These are phyloP conservation scores for Acronicta psi DNA, from an alignment of 2,888 invertebrate species.

Conservation along the genomic window DNA sequence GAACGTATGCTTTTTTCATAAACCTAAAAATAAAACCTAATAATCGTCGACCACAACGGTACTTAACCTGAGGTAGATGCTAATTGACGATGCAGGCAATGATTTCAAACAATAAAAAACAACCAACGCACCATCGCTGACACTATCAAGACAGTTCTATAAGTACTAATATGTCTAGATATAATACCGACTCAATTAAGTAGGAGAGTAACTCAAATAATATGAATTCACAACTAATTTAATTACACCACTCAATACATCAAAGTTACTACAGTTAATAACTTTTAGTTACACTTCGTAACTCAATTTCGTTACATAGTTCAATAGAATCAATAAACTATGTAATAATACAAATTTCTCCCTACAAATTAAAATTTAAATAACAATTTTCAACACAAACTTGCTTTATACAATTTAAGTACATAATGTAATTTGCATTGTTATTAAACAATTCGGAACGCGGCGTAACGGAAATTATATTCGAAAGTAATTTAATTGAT, in stretches of 20 bases:
- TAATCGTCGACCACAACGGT: too few species aligned
- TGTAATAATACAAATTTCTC: conserved; percentile 36
- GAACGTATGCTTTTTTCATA: too few species aligned
- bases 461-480: conserved; percentile 51
- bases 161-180: conserved; percentile 3
- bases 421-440: conserved; percentile 50
- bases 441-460: conserved; percentile 60
- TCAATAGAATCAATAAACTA: conserved; percentile 43
- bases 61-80: too few species aligned
- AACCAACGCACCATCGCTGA: neutral
- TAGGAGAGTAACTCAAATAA: conserved; percentile 31
- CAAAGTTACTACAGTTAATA: conserved; percentile 51
- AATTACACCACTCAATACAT: conserved; percentile 49
- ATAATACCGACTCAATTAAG: conserved; percentile 11
- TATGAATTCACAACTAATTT: conserved; percentile 46
- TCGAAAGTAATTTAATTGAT: conserved; percentile 55
- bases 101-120: too few species aligned
- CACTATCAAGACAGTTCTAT: neutral
- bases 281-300: conserved; percentile 34
- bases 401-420: conserved; percentile 42
- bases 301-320: conserved; percentile 33
- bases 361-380: conserved; percentile 36
- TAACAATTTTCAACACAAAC: conserved; percentile 44
- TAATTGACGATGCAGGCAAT: too few species aligned
- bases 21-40: too few species aligned